Evolutionary conservation across 1,140 invertebrate genomes (phyloP).

Genomic region (Neomicropteryx cornuta): DNA sequence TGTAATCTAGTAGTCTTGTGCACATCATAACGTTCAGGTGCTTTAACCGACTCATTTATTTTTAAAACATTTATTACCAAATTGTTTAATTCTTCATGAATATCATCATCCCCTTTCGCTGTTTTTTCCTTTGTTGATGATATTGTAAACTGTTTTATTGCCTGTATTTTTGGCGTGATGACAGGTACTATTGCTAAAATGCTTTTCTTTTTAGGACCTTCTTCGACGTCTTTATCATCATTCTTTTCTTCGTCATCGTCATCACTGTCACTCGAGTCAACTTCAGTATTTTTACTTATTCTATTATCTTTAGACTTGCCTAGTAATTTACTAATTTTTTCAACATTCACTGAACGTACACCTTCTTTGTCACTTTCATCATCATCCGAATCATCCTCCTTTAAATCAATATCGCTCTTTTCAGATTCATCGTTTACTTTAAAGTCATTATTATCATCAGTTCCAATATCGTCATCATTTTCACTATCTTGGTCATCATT

Average conservation of each 20-base stretch:
- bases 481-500: constrained; percentile 9
- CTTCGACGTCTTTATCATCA: background rate
- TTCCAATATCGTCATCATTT: constrained; percentile 11
- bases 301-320: too few relatives aligned
- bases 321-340: too few relatives aligned
- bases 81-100: constrained; percentile 4
- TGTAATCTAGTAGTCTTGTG: too few relatives aligned
- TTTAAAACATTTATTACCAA: too few relatives aligned
- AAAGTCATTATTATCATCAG: constrained; percentile 7
- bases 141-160: too few relatives aligned
- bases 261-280: background rate
- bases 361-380: constrained; percentile 6
- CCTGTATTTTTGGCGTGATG: too few relatives aligned
- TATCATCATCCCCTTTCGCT: background rate
- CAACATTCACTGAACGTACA: constrained; percentile 3
- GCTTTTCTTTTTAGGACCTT: background rate
- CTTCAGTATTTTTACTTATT: background rate
- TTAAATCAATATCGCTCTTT: constrained; percentile 5
- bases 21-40: too few relatives aligned
- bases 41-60: too few relatives aligned
- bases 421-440: constrained; percentile 6
- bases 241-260: background rate
- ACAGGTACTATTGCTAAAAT: too few relatives aligned
- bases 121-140: too few relatives aligned
- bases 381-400: constrained; percentile 7